These are phyloP conservation scores for Ommatoiulus sabulosus DNA, from an alignment of 2,888 invertebrate genomes.

Conservation along the genomic window DNA sequence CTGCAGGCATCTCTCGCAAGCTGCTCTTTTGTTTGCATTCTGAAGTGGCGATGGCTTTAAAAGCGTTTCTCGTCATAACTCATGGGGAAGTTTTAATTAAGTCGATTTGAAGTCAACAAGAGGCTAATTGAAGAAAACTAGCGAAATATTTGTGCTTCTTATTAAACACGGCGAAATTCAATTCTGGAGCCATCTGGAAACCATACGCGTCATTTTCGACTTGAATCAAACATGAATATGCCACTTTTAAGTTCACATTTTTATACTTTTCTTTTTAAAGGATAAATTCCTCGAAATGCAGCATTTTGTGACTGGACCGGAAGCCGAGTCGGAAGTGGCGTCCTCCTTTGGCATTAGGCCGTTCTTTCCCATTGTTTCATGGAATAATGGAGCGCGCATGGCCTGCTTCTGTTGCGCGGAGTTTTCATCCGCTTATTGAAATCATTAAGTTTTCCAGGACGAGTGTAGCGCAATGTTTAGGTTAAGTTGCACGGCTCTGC, in stretches of 20 bases:
- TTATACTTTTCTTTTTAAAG: no score
- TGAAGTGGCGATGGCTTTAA: neutral
- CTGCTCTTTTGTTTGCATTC: neutral
- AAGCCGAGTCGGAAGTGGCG: neutral
- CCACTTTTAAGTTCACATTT: no score
- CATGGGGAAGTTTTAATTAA: no score
- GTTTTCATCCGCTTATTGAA: conserved; percentile 1
- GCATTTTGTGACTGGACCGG: neutral
- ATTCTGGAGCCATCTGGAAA: no score
- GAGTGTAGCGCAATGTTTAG: neutral
- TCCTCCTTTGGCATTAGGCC: neutral
- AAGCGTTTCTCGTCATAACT: neutral
- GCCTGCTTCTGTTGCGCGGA: neutral
- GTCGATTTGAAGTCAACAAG: no score
- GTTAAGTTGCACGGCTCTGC: neutral
- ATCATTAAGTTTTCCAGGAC: neutral
- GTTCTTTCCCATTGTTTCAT: neutral
- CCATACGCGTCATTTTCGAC: no score
- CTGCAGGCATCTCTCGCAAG: neutral
- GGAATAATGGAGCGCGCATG: no score
- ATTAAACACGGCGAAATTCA: no score
- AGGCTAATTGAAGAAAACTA: no score
- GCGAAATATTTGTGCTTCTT: no score
- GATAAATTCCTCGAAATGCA: no score
- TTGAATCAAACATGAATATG: no score